Conservation (phyloP, 1,140 invertebrate species). For the Cydia pomonella region DNA sequence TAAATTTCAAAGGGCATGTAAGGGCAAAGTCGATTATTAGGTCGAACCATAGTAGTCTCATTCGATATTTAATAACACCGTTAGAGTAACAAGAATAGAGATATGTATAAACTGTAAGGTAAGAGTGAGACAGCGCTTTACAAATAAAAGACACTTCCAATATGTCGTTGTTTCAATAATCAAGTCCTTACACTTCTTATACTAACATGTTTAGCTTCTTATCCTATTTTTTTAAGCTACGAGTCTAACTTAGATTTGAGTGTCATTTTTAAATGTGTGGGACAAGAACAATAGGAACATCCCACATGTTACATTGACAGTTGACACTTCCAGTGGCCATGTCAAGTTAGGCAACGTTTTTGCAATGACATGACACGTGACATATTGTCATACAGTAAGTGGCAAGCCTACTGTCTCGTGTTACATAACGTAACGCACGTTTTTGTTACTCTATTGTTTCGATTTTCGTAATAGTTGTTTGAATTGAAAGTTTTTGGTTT, state of each 20-base stretch:
- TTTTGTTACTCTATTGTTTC: neutral
- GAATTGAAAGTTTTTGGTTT: neutral
- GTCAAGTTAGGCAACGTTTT: neutral
- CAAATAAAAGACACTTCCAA: too few species aligned
- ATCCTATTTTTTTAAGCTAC: neutral
- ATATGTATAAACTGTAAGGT: too few species aligned
- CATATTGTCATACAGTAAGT: neutral
- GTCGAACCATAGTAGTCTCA: too few species aligned
- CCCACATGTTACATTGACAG: conserved; percentile 18
- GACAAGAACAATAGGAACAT: neutral
- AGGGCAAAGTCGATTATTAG: too few species aligned
- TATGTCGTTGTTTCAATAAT: too few species aligned
- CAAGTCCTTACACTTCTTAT: too few species aligned
- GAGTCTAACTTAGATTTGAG: neutral
- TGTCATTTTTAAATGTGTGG: neutral
- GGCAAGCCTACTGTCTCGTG: neutral
- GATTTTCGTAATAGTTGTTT: neutral
- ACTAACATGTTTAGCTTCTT: too few species aligned
- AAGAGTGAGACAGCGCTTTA: too few species aligned
- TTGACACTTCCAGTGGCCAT: conserved; percentile 9
- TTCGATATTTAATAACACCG: too few species aligned
- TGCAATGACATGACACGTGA: conserved; percentile 3
- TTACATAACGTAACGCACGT: neutral
- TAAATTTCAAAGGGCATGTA: too few species aligned
- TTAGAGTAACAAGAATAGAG: too few species aligned